Base-by-base conservation (phyloP, 2,113 vertebrate genomes). In the Hippocampus zosterae region DNA sequence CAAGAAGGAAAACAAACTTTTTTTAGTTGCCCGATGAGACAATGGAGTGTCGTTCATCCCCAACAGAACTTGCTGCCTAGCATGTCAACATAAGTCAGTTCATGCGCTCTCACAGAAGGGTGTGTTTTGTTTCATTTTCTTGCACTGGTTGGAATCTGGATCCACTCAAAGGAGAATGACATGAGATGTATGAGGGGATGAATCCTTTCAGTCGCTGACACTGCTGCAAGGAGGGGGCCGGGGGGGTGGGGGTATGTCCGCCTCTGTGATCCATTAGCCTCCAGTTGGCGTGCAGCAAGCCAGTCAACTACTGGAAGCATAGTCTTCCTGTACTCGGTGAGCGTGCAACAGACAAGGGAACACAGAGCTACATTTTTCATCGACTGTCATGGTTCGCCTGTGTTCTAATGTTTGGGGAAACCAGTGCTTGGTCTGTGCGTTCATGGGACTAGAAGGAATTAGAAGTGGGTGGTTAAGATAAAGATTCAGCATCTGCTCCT, bases 401-500 rank as follows among this genome's bases (percentile, higher is more conserved):
- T 62, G 18, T 41, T 68, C 19, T 53, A 44, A 44, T 61, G 67
- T 64, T 76, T 73, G 37, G 37, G 61, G 11, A 63, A 63, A 63
- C 5, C 21, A 7, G 11, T 42, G 21, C 21, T 62, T 40, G 33
- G 25, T 60, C 10, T 71, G 21, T 64, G 52, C 70, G 21, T 60
- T 69, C 44, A 67, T 42, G 27, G 23, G 13, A 48, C 23, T 44
- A 29, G 64, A 21, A 53, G 25, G 55, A 27, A 69, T 69, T 60
- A 77, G 79, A 84, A 82, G 65, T 78, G 82, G 70, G 56, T 59
- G 80, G 83, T 87, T 76, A 81, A 82, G 81, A 85, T 85, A 82
- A 82, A 71, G 73, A 80, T 69, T 63, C 61, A 75, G 71, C 41
- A 74, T 74, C 60, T 57, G 55, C 12, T 25, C 12, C 53, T 11